These are phyloP conservation scores for Megaustenia siamemsis DNA, from an alignment of 2,888 invertebrate genomes.

Conservation along the genomic window DNA sequence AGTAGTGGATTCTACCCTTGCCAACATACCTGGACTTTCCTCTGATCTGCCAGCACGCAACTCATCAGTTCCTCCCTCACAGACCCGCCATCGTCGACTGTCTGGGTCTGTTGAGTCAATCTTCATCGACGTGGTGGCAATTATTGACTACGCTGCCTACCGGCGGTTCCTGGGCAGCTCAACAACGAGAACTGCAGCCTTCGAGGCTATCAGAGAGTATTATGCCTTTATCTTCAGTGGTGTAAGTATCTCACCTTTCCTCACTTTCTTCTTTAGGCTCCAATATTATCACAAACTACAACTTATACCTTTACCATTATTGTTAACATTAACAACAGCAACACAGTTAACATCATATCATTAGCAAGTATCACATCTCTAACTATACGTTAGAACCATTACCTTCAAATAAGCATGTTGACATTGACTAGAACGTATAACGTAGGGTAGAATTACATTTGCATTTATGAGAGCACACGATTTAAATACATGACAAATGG, in stretches of 20 bases:
- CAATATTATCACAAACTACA: too few relatives aligned
- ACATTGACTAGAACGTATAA: too few relatives aligned
- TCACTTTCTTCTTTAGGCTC: too few relatives aligned
- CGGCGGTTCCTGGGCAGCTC: slow-evolving; percentile 10
- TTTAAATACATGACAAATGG: too few relatives aligned
- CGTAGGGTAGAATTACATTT: too few relatives aligned
- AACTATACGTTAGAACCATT: too few relatives aligned
- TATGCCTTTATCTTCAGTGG: slow-evolving; percentile 51
- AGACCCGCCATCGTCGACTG: not conserved
- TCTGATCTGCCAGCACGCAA: not conserved
- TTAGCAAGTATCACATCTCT: too few relatives aligned
- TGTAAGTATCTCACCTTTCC: slow-evolving; percentile 35
- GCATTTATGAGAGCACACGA: too few relatives aligned
- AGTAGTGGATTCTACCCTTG: not conserved
- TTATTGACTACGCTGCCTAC: slow-evolving; percentile 40
- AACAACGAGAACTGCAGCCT: not conserved
- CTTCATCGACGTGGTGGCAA: slow-evolving; percentile 46
- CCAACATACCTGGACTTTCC: not conserved
- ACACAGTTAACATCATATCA: too few relatives aligned
- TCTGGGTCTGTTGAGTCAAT: not conserved
- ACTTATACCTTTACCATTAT: too few relatives aligned
- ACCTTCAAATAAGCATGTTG: too few relatives aligned
- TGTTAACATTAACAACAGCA: too few relatives aligned
- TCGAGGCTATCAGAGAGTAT: slow-evolving; percentile 40
- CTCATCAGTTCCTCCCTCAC: not conserved